Percentiles rank a stretch among this genome's conserved stretches.
phyloP scores from a whole-genome alignment of 1,140 invertebrate species.

The Diorhabda elongata region DNA sequence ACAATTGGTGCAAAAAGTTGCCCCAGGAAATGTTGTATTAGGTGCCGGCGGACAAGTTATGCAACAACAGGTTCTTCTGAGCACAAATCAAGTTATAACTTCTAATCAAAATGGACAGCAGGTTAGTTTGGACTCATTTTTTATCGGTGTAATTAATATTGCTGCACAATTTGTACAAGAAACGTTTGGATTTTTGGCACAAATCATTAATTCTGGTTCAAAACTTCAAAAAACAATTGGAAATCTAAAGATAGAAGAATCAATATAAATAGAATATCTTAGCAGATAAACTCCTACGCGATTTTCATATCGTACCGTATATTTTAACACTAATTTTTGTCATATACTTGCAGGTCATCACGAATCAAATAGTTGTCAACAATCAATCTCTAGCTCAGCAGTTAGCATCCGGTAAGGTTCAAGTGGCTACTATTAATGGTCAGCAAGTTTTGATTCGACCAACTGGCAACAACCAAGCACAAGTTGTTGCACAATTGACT shows the following conservation, averaged over 20 bases:
- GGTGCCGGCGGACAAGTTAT: conserved; percentile 34
- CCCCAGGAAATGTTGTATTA: conserved; percentile 29
- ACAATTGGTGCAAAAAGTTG: conserved; percentile 37
- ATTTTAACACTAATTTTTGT: background rate
- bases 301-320: background rate
- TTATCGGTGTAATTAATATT: background rate
- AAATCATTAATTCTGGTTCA: too few species aligned
- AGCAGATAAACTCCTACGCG: too few species aligned
- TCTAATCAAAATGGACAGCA: conserved; percentile 37
- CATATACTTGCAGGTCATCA: conserved; percentile 49
- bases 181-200: too few species aligned
- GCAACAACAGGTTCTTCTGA: conserved; percentile 42
- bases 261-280: too few species aligned
- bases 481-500: conserved; percentile 64
- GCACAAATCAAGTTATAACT: conserved; percentile 41
- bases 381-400: conserved; percentile 71
- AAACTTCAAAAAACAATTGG: too few species aligned
- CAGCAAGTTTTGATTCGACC: conserved; percentile 75
- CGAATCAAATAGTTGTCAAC: conserved; percentile 70
- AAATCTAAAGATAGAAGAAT: too few species aligned
- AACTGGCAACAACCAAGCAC: conserved; percentile 66
- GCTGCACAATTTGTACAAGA: too few species aligned
- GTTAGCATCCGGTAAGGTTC: conserved; percentile 71
- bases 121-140: conserved; percentile 21
- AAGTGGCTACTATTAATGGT: conserved; percentile 76